Percentiles rank a stretch among this genome's conserved stretches.
phyloP scores from a whole-genome alignment of 2,113 vertebrate genomes.

The Motacilla alba region DNA sequence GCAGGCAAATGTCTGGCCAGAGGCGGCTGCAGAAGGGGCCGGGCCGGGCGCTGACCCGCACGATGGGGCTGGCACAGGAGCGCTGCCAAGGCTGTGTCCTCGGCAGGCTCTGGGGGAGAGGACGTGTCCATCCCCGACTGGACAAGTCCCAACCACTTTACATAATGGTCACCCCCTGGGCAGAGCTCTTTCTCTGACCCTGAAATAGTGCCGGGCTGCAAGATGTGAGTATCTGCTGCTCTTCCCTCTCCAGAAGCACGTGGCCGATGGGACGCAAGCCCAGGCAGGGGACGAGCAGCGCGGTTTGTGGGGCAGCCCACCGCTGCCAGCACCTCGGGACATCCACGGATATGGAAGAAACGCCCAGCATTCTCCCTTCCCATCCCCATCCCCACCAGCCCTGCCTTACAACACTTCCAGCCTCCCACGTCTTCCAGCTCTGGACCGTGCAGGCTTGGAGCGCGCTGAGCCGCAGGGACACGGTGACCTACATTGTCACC shows the following conservation, averaged over 20 bases:
- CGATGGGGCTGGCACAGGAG: neutral
- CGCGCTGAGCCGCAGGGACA: neutral
- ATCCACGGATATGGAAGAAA: neutral
- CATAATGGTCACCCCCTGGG: neutral
- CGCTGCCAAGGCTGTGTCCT: neutral
- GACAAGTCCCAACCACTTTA: neutral
- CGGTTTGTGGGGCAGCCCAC: neutral
- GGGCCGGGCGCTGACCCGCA: neutral
- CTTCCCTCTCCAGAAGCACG: neutral
- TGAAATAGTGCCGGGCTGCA: neutral
- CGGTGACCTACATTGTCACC: neutral
- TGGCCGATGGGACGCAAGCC: neutral
- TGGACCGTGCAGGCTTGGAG: accelerated
- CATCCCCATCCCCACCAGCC: neutral
- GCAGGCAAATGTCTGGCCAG: neutral
- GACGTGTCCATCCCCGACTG: neutral
- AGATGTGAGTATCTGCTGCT: neutral
- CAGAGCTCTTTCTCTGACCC: neutral
- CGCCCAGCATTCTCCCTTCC: neutral
- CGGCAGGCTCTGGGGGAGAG: neutral
- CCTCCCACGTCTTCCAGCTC: neutral
- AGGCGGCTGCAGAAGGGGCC: neutral
- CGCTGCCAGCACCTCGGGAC: neutral
- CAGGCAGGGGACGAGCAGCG: neutral
- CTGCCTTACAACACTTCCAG: neutral